Percentiles rank a stretch among this genome's conserved stretches.
These are phyloP conservation scores for Oryzias woworae DNA, from an alignment of 2,113 vertebrate genomes.

Conservation along the genomic window DNA sequence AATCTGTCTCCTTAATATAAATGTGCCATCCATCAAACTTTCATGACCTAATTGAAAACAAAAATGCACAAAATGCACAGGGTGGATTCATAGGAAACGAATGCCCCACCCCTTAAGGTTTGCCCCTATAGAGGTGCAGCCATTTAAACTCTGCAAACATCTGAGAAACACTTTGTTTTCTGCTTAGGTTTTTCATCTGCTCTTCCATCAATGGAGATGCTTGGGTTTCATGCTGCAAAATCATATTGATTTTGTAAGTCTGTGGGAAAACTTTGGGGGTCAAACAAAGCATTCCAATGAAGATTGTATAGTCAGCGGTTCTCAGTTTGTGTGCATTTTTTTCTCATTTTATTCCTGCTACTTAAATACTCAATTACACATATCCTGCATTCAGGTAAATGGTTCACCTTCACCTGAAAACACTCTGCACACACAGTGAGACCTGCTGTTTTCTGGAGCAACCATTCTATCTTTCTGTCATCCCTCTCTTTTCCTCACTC, in stretches of 20 bases:
- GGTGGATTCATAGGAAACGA: no score
- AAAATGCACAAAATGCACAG: no score
- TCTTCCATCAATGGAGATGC: background rate
- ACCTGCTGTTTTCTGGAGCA: conserved; percentile 71
- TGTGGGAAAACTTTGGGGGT: background rate
- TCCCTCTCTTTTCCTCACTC: conserved; percentile 38
- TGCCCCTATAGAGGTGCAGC: background rate
- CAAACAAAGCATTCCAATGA: background rate
- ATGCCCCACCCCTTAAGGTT: no score
- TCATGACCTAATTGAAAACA: no score
- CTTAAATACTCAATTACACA: conserved; percentile 18
- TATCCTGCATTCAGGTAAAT: conserved; percentile 36
- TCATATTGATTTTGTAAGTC: conserved; percentile 1
- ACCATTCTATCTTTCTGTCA: conserved; percentile 64
- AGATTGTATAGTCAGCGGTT: no score
- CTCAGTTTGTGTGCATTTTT: background rate
- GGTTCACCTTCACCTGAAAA: conserved; percentile 68
- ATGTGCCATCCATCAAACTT: no score
- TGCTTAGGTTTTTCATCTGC: background rate
- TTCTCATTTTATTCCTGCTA: conserved; percentile 1
- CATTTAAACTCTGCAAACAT: background rate
- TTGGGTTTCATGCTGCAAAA: background rate
- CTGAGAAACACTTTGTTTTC: conserved; percentile 1
- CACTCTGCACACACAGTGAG: conserved; percentile 56
- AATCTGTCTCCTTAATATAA: no score